Evolutionary conservation across 2,888 invertebrate genomes (phyloP), one percentile per base, ranked within the genome.

Genomic region (Autographa pulchrina): DNA sequence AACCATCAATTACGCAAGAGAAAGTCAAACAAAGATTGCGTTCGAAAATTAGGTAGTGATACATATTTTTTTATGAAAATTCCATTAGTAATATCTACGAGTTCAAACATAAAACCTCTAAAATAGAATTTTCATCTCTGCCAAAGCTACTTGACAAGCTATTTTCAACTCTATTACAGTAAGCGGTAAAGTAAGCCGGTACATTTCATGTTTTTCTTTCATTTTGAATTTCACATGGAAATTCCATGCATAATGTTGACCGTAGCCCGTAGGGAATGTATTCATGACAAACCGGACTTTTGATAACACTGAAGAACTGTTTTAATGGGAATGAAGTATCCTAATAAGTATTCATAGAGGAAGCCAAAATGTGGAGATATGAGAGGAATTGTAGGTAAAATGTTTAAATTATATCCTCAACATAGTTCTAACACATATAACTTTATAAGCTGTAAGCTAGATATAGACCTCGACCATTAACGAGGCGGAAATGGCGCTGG

Each of bases 181-280:
- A 11, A 35, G 13, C 48, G 25, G 14, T 11, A 41, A 52, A 9
- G 13, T 38, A 20, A 35, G 35, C 11, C 31, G 52, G 4, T 67
- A 31, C 31, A 65, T 68, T 63, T 35, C 60, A 43, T 77, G 78
- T 77, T 77, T 66, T 69, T 62, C 25, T 69, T 54, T 31, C 38
- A 64, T 77, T 66, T 61, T n/a, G 52, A 14, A 56, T 74, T 64
- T 63, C 18, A 58, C 14, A 73, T 25, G 59, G 32, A 64, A 67
- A 62, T 67, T 67, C 38, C 52, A 66, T 77, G 74, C 78, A 69
- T 66, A 77, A 67, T 66, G 59, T 65, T 56, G 35, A 54, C 62
- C 7, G 18, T 65, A 67, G 35, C 48, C 62, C 7, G 18, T 65
- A 67, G 62, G 9, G 38, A 77, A 74, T 67, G 48, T 77, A 76